Base-by-base conservation (phyloP, 1,140 invertebrate species). In the Kradibia gibbosae region DNA sequence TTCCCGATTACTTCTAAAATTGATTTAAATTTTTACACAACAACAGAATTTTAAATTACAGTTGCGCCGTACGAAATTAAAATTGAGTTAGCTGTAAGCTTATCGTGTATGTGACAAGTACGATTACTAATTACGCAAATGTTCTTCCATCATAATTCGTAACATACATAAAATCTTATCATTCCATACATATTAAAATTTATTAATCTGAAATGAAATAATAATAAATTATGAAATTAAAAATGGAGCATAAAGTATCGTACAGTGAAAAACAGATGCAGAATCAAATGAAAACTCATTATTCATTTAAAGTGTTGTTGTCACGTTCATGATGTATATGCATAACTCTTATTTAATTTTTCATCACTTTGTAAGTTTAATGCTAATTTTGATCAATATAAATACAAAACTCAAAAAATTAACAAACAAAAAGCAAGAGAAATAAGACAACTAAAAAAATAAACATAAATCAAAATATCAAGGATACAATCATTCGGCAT, bases 331-430 rank as follows among this genome's bases (percentile, higher is more conserved):
- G 62, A 67, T 5, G 20, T 36, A 67, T 39, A 39, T 39, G 28
- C 62, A n/a, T 67, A 67, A 67, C n/a, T 67, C 62, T 67, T 39
- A 67, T 39, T 67, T 39, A 67, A 65, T 65, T 65, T 65, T 65
- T 34, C 62, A 65, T 65, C 34, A 20, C 22, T 34, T 65, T 17
- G 13, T 36, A 28, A 65, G 17, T 34, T 65, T 65, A 36, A 15
- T 5, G 31, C 8, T 65, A 1, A 20, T 36, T 34, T 36, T 17
- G 5, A 36, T 36, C 31, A 57, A 57, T 25, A 28, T 34, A 17
- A 36, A 65, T 20, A 17, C 36, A 67, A 34, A 65, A 36, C 22
- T 3, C 13, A 22, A 22, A 3, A 53, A 53, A 53, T 8, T 20
- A 53, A 53, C 3, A 53, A 17, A 53, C 5, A 53, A 53, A 22